phyloP scores from a whole-genome alignment of 2,797 vertebrate genomes.

The Cryptoprocta ferox region DNA sequence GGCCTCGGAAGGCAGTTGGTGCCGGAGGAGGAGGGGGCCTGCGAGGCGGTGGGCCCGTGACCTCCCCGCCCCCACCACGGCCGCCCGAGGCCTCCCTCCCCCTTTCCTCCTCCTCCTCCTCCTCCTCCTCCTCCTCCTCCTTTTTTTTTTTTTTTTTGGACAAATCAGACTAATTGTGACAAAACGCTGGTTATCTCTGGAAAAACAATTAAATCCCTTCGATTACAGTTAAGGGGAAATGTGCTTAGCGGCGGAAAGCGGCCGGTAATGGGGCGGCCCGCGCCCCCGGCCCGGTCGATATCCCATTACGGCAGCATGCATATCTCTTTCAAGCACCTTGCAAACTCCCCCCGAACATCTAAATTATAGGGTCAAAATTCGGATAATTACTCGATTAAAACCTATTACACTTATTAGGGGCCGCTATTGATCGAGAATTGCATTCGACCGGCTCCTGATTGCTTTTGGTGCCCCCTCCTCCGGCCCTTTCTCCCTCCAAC shows the following conservation, averaged over 20 bases:
- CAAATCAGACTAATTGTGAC: conserved; percentile 94
- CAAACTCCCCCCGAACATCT: conserved; percentile 93
- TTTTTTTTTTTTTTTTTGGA: conserved; percentile 85
- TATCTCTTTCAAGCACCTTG: conserved; percentile 96
- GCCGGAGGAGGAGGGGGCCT: neutral
- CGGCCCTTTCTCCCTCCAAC: conserved; percentile 25
- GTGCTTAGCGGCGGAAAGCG: conserved; percentile 91
- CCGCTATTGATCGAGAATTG: conserved; percentile 90
- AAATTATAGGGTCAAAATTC: conserved; percentile 95
- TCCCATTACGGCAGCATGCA: conserved; percentile 94
- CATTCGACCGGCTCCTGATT: conserved; percentile 90
- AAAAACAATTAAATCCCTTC: conserved; percentile 95
- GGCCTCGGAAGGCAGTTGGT: neutral
- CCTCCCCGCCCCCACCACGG: conserved; percentile 8
- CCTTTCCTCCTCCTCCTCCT: too few relatives aligned
- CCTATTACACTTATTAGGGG: conserved; percentile 95
- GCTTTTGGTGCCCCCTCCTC: conserved; percentile 82
- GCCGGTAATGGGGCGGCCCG: conserved; percentile 90
- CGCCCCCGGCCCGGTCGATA: conserved; percentile 91
- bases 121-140: too few relatives aligned
- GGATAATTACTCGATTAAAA: conserved; percentile 97
- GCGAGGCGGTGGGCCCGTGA: neutral
- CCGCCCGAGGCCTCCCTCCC: neutral
- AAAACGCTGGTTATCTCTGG: conserved; percentile 92
- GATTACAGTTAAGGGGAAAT: conserved; percentile 92